A percentile compares a stretch with the other conserved stretches of the same genome.
These are phyloP conservation scores for Cromileptes altivelis DNA, from an alignment of 2,113 vertebrate species.

Conservation along the genomic window DNA sequence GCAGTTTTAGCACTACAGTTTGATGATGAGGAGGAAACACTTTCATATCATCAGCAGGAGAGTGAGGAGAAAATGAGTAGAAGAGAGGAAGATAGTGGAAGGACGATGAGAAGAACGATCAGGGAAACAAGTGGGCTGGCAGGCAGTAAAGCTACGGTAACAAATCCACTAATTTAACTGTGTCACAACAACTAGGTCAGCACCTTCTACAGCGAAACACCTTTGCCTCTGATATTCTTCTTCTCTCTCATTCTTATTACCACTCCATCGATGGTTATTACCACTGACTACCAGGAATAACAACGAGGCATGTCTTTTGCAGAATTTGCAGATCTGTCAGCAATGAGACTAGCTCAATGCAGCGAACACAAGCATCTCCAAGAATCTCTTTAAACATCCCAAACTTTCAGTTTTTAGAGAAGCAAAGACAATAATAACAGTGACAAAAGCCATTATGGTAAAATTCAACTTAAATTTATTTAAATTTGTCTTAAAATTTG, in stretches of 20 bases:
- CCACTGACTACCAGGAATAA: background rate
- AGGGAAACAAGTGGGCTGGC: conserved; percentile 10
- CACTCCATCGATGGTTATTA: background rate
- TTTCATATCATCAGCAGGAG: background rate
- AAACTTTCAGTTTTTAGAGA: background rate
- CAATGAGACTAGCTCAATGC: background rate
- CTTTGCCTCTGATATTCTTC: conserved; percentile 1
- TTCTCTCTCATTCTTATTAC: background rate
- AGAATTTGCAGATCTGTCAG: conserved; percentile 3
- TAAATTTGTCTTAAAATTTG: background rate
- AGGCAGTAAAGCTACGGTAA: conserved; percentile 23
- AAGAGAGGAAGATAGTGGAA: background rate
- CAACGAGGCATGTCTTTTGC: background rate
- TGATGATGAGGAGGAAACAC: background rate
- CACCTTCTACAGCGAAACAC: conserved; percentile 34
- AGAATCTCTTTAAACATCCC: background rate
- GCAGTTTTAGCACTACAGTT: background rate
- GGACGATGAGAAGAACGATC: conserved; percentile 1
- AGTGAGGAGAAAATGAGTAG: background rate
- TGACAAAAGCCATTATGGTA: too few species aligned
- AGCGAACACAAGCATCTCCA: background rate
- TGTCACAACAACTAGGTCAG: conserved; percentile 52
- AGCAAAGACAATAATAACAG: background rate
- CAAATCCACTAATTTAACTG: conserved; percentile 41
- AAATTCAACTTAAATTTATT: background rate